Evolutionary conservation across 2,113 vertebrate species (phyloP), one percentile per base, ranked within the genome.

Genomic region (Lathamus discolor): DNA sequence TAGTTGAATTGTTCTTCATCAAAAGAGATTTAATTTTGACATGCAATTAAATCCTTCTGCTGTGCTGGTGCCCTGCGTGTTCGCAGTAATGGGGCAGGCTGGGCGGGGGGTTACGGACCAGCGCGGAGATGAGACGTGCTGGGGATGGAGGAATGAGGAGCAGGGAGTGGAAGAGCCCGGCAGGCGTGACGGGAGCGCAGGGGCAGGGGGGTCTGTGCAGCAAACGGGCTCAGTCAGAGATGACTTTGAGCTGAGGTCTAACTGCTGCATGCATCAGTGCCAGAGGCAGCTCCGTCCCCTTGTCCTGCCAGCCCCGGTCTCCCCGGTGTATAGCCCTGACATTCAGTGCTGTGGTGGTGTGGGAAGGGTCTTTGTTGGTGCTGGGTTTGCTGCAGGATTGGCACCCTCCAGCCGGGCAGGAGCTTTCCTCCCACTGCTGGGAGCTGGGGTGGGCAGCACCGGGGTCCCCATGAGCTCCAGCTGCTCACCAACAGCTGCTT

Each of bases 11-110:
- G 98, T 98, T 98, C 98, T 98, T 98, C 98, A 98, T 99, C 98
- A 98, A 98, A 99, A 98, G 98, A 98, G 98, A 98, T 99, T 99
- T 98, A 97, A 98, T 99, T 98, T 98, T 98, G 98, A 98, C 98
- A 98, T 88, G 97, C 98, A 98, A 98, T 99, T 99, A 99, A 98
- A 99, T 97, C 96, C 97, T 97, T 91, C 96, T 97, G 98, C 96
- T 90, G 97, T 94, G 49, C 92, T 86, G 81, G 94, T 97, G 96
- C 96, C 97, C 97, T 94, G 90, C 5, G 12, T 54, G 39, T 92
- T 96, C 57, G 66, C 79, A 49, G 92, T 70, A 7, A 16, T 12
- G 22, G 69, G 84, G 87, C 55, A 43, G 70, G 22, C 72, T 23
- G 14, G 85, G 78, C 13, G 2, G 78, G 59, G 57, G 83, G 39